Evolutionary conservation across 2,113 vertebrate species (phyloP), one percentile per base, ranked within the genome.

Genomic region (Cottus gobio): DNA sequence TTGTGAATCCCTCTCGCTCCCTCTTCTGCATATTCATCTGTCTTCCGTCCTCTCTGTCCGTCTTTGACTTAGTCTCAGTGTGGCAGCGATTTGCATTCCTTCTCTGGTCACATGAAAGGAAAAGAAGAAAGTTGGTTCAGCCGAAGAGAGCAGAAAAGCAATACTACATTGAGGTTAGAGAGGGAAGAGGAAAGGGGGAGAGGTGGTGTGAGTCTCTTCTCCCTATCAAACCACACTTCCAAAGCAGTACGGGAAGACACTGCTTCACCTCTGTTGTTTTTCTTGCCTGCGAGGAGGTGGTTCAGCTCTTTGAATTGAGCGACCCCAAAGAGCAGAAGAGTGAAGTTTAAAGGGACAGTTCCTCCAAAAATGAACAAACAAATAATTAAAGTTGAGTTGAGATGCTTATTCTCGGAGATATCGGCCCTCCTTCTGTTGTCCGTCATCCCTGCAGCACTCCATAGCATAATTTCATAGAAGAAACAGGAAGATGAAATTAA

Each of bases 41-140:
- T 34, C 68, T 36, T 58, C 79, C 20, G 28, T 78, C 64, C 57
- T 72, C n/a, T 57, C 68, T 48, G 61, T 76, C 75, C 82, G n/a
- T 62, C 69, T 75, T 56, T 84, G 80, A 81, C 83, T 90, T 86
- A 86, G 84, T 31, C 72, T 82, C 50, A 34, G 56, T 71, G 66
- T 71, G 15, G 62, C 58, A 5, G n/a, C 69, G 3, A 74, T 87
- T 83, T 80, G 71, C 84, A 79, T 90, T 90, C 79, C 61, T 79
- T 75, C 71, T 77, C 31, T 78, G 73, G 86, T 86, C 84, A 83
- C 66, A 78, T 69, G 74, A 79, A 85, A 85, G 75, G 52, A 74
- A 52, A 57, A 12, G 52, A 26, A 4, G 34, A 67, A 76, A 82
- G 63, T 61, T 30, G 68, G 87, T 81, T 36, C 74, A 73, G 77